Conservation (phyloP, 1,140 invertebrate species). For the Aleiodes sp. region DNA sequence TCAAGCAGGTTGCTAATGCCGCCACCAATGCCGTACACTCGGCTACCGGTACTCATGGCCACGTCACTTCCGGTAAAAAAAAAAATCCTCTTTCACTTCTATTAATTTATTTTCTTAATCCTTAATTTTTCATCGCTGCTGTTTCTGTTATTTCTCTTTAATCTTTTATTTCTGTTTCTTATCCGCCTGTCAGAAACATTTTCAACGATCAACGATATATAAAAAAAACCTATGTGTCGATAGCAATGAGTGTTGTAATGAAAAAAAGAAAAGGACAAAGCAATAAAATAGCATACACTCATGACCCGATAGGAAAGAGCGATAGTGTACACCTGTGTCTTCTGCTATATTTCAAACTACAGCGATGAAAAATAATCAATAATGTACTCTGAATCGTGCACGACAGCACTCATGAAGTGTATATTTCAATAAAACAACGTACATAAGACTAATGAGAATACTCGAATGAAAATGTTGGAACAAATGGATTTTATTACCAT, state of each 20-base stretch:
- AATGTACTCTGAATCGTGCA: background rate
- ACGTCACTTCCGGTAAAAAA: slow-evolving; percentile 49
- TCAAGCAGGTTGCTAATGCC: slow-evolving; percentile 58
- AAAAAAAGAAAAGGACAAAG: background rate
- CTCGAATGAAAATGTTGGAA: background rate
- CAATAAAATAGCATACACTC: background rate
- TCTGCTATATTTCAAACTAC: background rate
- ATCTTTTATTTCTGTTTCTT: background rate
- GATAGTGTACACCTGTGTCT: background rate
- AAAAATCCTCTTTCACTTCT: slow-evolving; percentile 26
- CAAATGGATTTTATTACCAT: background rate
- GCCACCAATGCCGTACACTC: slow-evolving; percentile 58
- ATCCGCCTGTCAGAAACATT: background rate
- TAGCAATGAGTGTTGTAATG: background rate
- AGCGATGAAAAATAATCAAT: background rate
- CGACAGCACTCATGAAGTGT: background rate
- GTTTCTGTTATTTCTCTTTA: slow-evolving; percentile 6
- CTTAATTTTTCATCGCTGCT: slow-evolving; percentile 24
- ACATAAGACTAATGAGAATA: background rate
- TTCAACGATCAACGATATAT: background rate
- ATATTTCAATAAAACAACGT: background rate
- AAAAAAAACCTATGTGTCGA: background rate
- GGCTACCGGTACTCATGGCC: slow-evolving; percentile 48
- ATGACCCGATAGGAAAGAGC: no score
- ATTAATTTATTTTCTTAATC: background rate